Conservation (phyloP, 2,113 vertebrate genomes). For the Hystrix brachyura region DNA sequence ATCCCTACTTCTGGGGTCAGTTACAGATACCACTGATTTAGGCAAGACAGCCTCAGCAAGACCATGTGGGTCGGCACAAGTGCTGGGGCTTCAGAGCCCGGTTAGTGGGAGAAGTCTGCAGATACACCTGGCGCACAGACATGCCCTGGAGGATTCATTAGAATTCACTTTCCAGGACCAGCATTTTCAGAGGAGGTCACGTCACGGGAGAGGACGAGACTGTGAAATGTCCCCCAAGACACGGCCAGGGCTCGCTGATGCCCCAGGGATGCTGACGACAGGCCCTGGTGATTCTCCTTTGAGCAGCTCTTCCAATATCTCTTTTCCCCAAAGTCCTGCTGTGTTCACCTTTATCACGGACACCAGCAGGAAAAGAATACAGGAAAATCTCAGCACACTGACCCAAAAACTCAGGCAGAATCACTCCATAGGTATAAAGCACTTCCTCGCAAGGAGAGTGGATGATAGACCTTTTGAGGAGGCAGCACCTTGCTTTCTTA, state of each 20-base stretch:
- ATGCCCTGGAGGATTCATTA: slow-evolving; percentile 61
- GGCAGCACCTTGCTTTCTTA: background rate
- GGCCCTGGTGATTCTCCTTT: background rate
- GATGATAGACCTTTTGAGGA: background rate
- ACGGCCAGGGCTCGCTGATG: background rate
- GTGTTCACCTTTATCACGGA: background rate
- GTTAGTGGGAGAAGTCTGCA: background rate
- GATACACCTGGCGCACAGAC: background rate
- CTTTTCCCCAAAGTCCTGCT: background rate
- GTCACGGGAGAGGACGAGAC: background rate
- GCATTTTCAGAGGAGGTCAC: slow-evolving; percentile 19
- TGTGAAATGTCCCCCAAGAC: slow-evolving; percentile 16
- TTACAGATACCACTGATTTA: background rate
- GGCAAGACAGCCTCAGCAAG: background rate
- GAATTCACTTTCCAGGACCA: slow-evolving; percentile 41
- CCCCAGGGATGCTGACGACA: background rate
- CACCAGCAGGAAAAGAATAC: background rate
- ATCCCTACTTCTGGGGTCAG: background rate
- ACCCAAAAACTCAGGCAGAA: background rate
- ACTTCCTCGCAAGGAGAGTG: background rate
- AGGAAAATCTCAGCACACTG: background rate
- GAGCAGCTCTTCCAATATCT: background rate
- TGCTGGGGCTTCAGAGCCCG: background rate
- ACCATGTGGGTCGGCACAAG: background rate
- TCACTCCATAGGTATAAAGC: background rate